Conservation (phyloP, 2,888 invertebrate species). For the Hofmannophila pseudospretella region DNA sequence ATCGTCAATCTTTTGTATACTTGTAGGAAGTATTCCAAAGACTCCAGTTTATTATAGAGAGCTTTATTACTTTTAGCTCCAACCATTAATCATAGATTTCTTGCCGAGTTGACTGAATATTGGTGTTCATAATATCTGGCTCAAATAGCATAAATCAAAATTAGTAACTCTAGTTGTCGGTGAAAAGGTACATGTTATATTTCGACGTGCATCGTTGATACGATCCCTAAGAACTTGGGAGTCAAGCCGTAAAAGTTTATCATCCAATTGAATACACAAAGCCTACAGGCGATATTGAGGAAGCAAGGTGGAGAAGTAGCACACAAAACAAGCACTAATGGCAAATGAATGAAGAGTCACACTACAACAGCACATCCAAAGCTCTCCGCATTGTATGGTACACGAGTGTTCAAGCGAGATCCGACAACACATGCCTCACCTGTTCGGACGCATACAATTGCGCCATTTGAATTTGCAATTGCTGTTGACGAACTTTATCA, state of each 20-base stretch:
- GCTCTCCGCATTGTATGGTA: slow-evolving; percentile 56
- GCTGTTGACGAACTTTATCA: slow-evolving; percentile 85
- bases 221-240: slow-evolving; percentile 1
- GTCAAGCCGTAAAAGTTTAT: slow-evolving; percentile 1
- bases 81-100: too few relatives aligned
- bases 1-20: background rate
- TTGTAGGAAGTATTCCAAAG: too few relatives aligned
- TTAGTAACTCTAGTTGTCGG: slow-evolving; percentile 9
- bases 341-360: slow-evolving; percentile 10
- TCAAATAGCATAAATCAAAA: slow-evolving; percentile 3
- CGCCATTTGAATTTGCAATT: slow-evolving; percentile 79
- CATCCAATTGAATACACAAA: slow-evolving; percentile 22
- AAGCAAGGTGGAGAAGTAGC: slow-evolving; percentile 50
- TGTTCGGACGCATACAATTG: slow-evolving; percentile 75
- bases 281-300: slow-evolving; percentile 21
- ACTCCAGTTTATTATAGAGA: too few relatives aligned
- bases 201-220: slow-evolving; percentile 7
- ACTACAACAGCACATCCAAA: slow-evolving; percentile 77
- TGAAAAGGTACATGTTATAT: slow-evolving; percentile 4
- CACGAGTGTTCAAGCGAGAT: slow-evolving; percentile 61
- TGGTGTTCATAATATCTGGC: too few relatives aligned
- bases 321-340: slow-evolving; percentile 31
- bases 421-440: slow-evolving; percentile 71
- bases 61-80: too few relatives aligned
- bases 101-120: too few relatives aligned